Evolutionary conservation across 2,888 invertebrate genomes (phyloP).

Genomic region (Drosophila algonquin): DNA sequence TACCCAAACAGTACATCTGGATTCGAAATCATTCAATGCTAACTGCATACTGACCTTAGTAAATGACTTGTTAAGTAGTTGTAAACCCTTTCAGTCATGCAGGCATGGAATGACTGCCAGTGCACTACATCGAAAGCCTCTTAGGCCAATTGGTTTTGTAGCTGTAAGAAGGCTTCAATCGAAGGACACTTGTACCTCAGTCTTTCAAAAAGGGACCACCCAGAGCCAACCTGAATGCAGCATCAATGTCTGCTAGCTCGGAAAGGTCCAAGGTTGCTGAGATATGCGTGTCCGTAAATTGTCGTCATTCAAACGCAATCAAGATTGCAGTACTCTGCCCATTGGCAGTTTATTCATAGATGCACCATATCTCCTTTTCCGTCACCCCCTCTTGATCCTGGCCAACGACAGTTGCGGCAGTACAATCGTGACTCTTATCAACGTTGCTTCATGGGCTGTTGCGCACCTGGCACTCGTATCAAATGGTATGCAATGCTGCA

Average conservation of each 20-base stretch:
- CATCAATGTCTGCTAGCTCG: not conserved
- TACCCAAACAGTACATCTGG: too few relatives aligned
- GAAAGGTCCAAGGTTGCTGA: not conserved
- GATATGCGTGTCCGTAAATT: constrained; percentile 9
- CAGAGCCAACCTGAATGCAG: not conserved
- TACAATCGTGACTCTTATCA: not conserved
- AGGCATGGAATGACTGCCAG: not conserved
- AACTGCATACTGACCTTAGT: not conserved
- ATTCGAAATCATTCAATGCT: not conserved
- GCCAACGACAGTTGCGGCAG: not conserved
- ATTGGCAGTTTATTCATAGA: constrained; percentile 11
- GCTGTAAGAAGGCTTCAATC: not conserved
- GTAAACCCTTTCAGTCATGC: not conserved
- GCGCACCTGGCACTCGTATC: too few relatives aligned
- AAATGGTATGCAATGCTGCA: too few relatives aligned
- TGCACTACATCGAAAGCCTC: not conserved
- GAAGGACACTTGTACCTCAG: not conserved
- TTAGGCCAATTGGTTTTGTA: not conserved
- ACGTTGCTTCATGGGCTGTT: not conserved
- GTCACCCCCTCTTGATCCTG: not conserved
- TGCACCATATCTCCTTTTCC: not conserved
- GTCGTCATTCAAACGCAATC: constrained; percentile 14
- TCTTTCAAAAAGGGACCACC: not conserved
- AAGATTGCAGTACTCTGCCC: constrained; percentile 6
- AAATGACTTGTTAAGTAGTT: not conserved